A percentile compares a stretch with the other conserved stretches of the same genome.
Evolutionary conservation across 2,797 vertebrate species (phyloP).

Genomic region (Pitangus sulphuratus): DNA sequence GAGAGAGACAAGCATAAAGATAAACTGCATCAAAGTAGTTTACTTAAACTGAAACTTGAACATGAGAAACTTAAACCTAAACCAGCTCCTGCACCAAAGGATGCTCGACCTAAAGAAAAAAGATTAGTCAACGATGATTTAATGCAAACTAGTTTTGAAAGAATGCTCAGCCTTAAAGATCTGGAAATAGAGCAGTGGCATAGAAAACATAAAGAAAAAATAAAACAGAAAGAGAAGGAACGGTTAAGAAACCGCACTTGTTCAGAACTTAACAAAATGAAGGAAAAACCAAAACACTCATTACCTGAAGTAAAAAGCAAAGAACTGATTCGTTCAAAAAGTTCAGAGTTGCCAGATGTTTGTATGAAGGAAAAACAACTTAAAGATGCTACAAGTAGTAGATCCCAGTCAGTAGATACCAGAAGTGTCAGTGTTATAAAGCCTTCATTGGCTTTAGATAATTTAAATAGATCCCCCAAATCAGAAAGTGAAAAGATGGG

Average conservation of each 20-base stretch:
- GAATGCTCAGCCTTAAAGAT: slow-evolving; percentile 98
- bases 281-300: slow-evolving; percentile 80
- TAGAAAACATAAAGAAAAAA: slow-evolving; percentile 97
- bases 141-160: slow-evolving; percentile 99
- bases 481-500: slow-evolving; percentile 88
- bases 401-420: slow-evolving; percentile 88
- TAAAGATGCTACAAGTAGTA: slow-evolving; percentile 84
- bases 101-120: slow-evolving; percentile 93
- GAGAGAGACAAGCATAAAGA: slow-evolving; percentile 94
- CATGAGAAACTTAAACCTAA: slow-evolving; percentile 87
- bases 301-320: slow-evolving; percentile 83
- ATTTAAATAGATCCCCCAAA: slow-evolving; percentile 87
- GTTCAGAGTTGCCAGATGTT: slow-evolving; percentile 87
- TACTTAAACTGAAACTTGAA: slow-evolving; percentile 84
- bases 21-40: slow-evolving; percentile 84
- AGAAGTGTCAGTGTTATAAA: slow-evolving; percentile 83
- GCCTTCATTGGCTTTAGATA: slow-evolving; percentile 83
- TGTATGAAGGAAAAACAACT: slow-evolving; percentile 83
- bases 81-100: slow-evolving; percentile 80
- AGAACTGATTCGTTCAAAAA: slow-evolving; percentile 91
- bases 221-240: slow-evolving; percentile 97
- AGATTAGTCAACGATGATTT: slow-evolving; percentile 94
- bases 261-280: slow-evolving; percentile 85
- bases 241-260: slow-evolving; percentile 88
- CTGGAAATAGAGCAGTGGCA: slow-evolving; percentile 99